phyloP scores from a whole-genome alignment of 1,140 invertebrate genomes.

The Papilio xuthus region DNA sequence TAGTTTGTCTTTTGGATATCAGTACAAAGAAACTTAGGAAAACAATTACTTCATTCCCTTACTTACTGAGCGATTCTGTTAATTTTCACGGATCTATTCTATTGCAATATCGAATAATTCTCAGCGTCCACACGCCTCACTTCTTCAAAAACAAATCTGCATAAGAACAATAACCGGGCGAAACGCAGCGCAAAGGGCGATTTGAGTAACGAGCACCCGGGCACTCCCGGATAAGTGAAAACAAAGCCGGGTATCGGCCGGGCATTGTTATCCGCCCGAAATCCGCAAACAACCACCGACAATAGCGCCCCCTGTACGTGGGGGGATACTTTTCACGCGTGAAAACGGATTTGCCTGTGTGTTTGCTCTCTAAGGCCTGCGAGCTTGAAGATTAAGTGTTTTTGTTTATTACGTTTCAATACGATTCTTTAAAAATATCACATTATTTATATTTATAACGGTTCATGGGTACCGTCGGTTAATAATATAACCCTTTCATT shows the following conservation, averaged over 20 bases:
- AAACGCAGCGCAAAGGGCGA: slow-evolving; percentile 48
- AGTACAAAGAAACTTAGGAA: background rate
- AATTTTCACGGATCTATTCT: background rate
- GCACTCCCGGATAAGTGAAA: slow-evolving; percentile 61
- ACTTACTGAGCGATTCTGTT: background rate
- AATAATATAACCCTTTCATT: too few relatives aligned
- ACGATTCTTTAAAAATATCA: too few relatives aligned
- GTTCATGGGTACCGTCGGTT: too few relatives aligned
- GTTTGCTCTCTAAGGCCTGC: slow-evolving; percentile 34
- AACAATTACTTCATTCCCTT: background rate
- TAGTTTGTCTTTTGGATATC: background rate
- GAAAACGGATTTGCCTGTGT: slow-evolving; percentile 45
- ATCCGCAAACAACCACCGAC: slow-evolving; percentile 51
- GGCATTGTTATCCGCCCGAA: slow-evolving; percentile 55
- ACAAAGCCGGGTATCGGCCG: slow-evolving; percentile 57
- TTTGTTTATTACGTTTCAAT: background rate
- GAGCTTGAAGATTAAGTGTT: slow-evolving; percentile 35
- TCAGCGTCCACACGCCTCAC: slow-evolving; percentile 30
- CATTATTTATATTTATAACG: too few relatives aligned
- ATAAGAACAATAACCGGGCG: slow-evolving; percentile 44
- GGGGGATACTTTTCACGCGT: slow-evolving; percentile 47
- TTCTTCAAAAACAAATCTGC: slow-evolving; percentile 44
- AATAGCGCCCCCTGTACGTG: slow-evolving; percentile 39
- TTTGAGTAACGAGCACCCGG: slow-evolving; percentile 57
- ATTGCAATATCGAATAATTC: slow-evolving; percentile 18